phyloP scores from a whole-genome alignment of 2,113 vertebrate genomes.

The Carassius carassius region DNA sequence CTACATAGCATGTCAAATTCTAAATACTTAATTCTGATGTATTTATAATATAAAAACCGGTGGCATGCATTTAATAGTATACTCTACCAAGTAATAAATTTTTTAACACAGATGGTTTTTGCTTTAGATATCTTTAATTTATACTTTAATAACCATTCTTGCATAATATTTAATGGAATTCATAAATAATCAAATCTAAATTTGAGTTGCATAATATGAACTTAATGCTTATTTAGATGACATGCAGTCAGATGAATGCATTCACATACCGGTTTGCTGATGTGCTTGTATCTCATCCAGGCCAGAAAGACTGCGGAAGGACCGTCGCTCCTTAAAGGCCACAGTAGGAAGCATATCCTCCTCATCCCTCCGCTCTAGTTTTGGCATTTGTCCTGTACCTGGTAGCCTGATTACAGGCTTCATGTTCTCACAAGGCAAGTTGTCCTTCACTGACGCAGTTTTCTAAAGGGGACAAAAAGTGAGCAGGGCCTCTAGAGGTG shows the following conservation, averaged over 20 bases:
- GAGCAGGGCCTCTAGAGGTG: background rate
- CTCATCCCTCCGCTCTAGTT: constrained; percentile 56
- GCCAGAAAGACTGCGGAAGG: constrained; percentile 69
- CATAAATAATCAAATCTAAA: background rate
- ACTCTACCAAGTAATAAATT: background rate
- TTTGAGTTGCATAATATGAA: background rate
- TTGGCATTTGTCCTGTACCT: constrained; percentile 57
- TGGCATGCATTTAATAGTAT: background rate
- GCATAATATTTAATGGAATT: background rate
- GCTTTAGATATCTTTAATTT: background rate
- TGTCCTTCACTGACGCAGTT: constrained; percentile 55
- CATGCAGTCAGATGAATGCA: background rate
- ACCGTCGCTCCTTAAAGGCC: constrained; percentile 77
- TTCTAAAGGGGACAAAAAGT: constrained; percentile 57
- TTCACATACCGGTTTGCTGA: constrained; percentile 72
- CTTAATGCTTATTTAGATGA: background rate
- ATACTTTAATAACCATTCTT: background rate
- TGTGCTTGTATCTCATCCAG: constrained; percentile 77
- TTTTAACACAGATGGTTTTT: background rate
- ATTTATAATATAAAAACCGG: background rate
- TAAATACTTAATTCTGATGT: no score
- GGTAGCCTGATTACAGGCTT: constrained; percentile 62
- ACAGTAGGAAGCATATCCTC: constrained; percentile 73
- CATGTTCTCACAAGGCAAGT: constrained; percentile 69
- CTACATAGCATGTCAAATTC: background rate